Evolutionary conservation across 2,888 invertebrate genomes (phyloP).

Genomic region (Deroplatys truncata): DNA sequence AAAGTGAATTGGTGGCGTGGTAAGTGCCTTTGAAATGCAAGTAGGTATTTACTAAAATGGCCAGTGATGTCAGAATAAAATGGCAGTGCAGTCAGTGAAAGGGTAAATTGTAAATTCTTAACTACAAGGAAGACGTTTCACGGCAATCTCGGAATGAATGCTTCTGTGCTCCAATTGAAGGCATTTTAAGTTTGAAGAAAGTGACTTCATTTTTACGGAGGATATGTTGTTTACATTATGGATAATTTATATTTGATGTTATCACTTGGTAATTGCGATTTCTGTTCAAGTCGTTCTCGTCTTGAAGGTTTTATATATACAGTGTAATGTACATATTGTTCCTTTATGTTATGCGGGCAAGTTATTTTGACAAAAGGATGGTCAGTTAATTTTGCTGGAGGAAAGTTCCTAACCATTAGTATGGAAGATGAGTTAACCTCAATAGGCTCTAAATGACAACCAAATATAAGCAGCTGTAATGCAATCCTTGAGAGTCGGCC

Average conservation of each 20-base stretch:
- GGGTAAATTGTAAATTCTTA: background rate
- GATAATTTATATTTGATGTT: background rate
- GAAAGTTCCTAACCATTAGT: background rate
- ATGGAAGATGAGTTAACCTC: background rate
- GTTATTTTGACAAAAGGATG: background rate
- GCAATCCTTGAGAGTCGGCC: too few relatives aligned
- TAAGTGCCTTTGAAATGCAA: background rate
- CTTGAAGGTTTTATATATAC: background rate
- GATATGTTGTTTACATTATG: background rate
- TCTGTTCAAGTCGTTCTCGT: background rate
- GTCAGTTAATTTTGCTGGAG: background rate
- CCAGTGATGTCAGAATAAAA: background rate
- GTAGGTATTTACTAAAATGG: background rate
- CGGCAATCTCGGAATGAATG: background rate
- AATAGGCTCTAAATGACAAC: background rate
- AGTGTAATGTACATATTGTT: background rate
- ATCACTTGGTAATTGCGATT: background rate
- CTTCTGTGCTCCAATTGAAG: background rate
- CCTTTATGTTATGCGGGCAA: background rate
- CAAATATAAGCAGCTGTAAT: background rate
- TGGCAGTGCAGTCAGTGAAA: background rate
- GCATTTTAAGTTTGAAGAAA: background rate
- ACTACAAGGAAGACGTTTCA: background rate
- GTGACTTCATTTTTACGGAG: background rate
- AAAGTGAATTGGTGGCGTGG: background rate